Evolutionary conservation across 2,113 vertebrate genomes (phyloP), one percentile per base, ranked within the genome.

Genomic region (Phrynocephalus versicolor): DNA sequence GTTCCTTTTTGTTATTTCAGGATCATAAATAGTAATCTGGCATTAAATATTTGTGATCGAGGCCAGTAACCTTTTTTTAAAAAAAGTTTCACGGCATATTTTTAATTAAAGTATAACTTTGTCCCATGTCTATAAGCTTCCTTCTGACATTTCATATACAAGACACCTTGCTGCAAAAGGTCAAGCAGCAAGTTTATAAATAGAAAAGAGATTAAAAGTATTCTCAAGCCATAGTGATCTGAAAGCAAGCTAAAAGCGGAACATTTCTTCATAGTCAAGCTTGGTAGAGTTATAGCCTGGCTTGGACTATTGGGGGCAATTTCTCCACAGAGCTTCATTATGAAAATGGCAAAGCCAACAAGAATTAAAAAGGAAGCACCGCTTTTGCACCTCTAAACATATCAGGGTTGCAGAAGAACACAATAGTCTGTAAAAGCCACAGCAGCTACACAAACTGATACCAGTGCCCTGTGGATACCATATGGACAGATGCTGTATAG

Each of bases 71-170:
- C 95, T 97, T 96, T 89, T 97, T 96, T 97, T 94, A n/a, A n/a
- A n/a, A n/a, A n/a, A n/a, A 95, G 94, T 96, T 96, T 96, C 96
- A 89, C 67, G 94, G 95, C 96, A 95, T 95, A 95, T 96, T 97
- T 97, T 97, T 95, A 97, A 97, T 97, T 97, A 97, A 97, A 97
- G 96, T 96, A 96, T 96, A 96, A 96, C 95, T 97, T 97, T 96
- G 96, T 96, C 96, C 95, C 95, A 95, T 96, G 96, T 95, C 96
- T 96, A 94, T 97, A 97, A 97, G 96, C 96, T 94, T 95, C 93
- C 96, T 95, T 93, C 96, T 97, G 96, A 96, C 96, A 96, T 97
- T 97, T 97, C 96, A 97, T 97, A 95, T 97, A 96, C 95, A 97
- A 96, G 96, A 95, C 94, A 97, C 95, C 95, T 97, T 96, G 93